Evolutionary conservation across 2,113 vertebrate species (phyloP).

Genomic region (Pelmatolapia mariae): DNA sequence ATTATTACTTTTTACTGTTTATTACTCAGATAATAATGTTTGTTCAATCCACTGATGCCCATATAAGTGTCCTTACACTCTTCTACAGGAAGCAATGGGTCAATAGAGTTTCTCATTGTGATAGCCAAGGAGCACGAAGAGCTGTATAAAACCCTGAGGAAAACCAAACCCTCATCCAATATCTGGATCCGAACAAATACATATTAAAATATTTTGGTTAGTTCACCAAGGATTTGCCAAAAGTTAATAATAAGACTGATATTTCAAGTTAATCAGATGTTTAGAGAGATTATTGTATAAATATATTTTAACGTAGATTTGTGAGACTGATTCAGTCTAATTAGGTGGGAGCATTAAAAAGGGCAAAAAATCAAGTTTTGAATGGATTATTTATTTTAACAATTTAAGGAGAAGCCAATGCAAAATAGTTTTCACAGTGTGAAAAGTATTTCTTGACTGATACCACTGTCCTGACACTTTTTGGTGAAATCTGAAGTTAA

Average conservation of each 20-base stretch:
- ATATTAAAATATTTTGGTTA: neutral
- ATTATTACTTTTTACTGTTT: neutral
- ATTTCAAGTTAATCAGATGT: neutral
- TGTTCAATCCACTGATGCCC: neutral
- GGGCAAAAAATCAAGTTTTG: neutral
- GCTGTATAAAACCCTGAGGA: too few relatives aligned
- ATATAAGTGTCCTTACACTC: neutral
- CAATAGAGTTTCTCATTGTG: neutral
- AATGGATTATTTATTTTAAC: neutral
- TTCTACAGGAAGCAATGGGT: neutral
- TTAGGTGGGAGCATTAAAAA: neutral
- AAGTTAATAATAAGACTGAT: neutral
- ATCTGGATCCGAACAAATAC: neutral
- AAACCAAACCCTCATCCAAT: neutral
- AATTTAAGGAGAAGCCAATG: neutral
- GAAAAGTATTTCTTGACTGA: accelerated
- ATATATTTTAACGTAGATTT: neutral
- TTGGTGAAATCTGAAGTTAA: neutral
- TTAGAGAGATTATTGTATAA: neutral
- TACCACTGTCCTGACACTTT: neutral
- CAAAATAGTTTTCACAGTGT: neutral
- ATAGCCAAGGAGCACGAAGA: neutral
- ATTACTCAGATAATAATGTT: neutral
- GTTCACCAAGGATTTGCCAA: neutral
- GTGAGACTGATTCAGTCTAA: neutral